Percentiles rank a stretch among this genome's conserved stretches.
Evolutionary conservation across 2,797 vertebrate species (phyloP).

Genomic region (Silurus lanzhouensis): DNA sequence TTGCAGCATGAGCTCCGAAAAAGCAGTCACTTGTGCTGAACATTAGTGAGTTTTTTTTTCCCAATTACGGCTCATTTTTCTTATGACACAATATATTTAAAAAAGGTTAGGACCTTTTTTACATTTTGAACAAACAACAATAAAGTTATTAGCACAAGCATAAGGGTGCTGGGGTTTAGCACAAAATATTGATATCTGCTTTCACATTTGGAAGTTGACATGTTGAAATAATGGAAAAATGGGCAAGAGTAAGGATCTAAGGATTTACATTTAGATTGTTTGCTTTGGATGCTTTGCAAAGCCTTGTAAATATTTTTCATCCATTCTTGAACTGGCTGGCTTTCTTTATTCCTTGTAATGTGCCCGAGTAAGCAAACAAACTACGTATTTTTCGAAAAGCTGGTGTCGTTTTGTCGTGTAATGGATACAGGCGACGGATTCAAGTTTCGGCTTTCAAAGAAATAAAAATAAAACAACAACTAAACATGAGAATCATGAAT

Average conservation of each 20-base stretch:
- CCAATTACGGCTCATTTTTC: neutral
- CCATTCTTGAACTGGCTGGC: neutral
- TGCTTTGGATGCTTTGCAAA: neutral
- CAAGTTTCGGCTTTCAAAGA: too few species aligned
- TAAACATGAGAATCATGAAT: too few species aligned
- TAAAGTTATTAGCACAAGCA: neutral
- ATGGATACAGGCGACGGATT: too few species aligned
- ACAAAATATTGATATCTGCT: neutral
- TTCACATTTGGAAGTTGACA: neutral
- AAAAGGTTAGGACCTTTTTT: slow-evolving; percentile 1
- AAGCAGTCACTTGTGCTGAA: neutral
- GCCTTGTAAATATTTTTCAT: too few species aligned
- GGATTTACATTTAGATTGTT: neutral
- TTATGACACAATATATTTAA: neutral
- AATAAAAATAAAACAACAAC: too few species aligned
- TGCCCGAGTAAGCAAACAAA: neutral
- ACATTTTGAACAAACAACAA: neutral
- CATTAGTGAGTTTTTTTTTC: neutral
- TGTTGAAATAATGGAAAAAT: too few species aligned
- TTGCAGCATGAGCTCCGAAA: slow-evolving; percentile 13
- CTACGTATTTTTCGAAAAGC: neutral
- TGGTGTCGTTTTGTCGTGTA: neutral
- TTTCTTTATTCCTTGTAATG: neutral
- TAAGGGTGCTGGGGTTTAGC: neutral
- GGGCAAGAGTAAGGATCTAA: too few species aligned